Base-by-base conservation (phyloP, 2,797 vertebrate species). In the Decapterus maruadsi region DNA sequence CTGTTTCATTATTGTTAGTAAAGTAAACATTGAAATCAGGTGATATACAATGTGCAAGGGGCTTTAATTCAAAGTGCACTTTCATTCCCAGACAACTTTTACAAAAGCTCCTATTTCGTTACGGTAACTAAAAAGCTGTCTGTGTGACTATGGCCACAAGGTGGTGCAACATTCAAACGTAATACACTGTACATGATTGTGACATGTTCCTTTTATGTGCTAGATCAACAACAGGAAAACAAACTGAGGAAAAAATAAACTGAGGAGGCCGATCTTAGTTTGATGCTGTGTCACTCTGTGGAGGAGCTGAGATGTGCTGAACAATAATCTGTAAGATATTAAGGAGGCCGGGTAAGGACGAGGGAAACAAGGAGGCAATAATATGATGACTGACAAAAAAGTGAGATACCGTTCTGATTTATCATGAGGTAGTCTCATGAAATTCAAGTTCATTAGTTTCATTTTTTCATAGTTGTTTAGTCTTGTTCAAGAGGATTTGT, bases 241-340 rank as follows among this genome's bases (percentile, higher is more conserved):
- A 57, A 72, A 46, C 6, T 20, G 48, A 8, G 58, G 22, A 55
- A 22, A 2, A 29, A 54, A 17, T 34, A 34, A 5, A 14, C n/a
- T 26, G 3, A 42, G 53, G 67, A 45, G 4, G 38, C 19, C 54
- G 59, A 22, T 79, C 22, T 87, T 48, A 88, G 64, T 72, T 59
- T 16, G 75, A 4, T 1, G 72, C n/a, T 4, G 73, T 46, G 57
- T 69, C 69, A 16, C 5, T 72, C 68, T 0, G 50, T 17, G 76
- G 62, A 17, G 80, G 29, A 5, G 43, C 4, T 3, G 20, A 58
- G 53, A 84, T 48, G 13, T 63, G 57, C 64, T 89, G 89, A 70
- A 92, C 0, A 40, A 92, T 53, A 40, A 92, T 11, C 92, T 94
- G 86, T 60, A 36, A 53, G 22, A 87, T 11, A 79, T 5, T 12